Evolutionary conservation across 1,140 invertebrate genomes (phyloP), one percentile per base, ranked within the genome.

Genomic region (Drosophila parabipectinata): DNA sequence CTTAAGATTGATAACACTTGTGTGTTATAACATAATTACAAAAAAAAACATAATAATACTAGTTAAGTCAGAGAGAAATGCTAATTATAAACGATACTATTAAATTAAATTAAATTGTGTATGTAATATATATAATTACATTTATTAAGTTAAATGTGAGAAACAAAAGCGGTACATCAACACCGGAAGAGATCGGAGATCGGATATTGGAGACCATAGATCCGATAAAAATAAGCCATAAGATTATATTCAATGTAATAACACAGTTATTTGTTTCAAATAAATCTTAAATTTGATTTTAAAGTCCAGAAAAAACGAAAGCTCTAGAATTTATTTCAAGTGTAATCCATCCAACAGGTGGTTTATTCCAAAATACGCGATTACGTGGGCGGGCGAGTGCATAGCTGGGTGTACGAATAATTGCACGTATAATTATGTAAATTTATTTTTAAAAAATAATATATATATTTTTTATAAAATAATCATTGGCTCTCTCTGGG

Each of bases 261-360:
- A 91, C 89, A 91, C 85, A 89, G 89, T 91, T 91, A 91, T 91
- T 91, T 91, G 89, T 91, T 91, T 91, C 79, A 91, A 91, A 91
- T 91, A 91, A 91, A 91, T 91, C 89, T 91, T 91, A 87, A 82
- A 87, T 83, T 82, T 90, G 85, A 91, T 89, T 90, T 91, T 84
- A 85, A 91, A 88, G 79, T 64, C 68, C 61, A 77, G 57, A 18
- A 63, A 63, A 59, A 24, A 44, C 26, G 2, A 21, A 26, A 14
- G 21, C 21, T 21, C 21, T 21, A 21, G 7, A 37, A 48, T 34
- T 54, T 59, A 7, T 59, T 32, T 21, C 21, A 3, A 47, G n/a
- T 44, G 41, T 18, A 15, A 18, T 44, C 18, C 14, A 47, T 21
- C 18, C 44, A 21, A 21, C 44, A 47, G 44, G 44, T 47, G 44